phyloP scores from a whole-genome alignment of 2,797 vertebrate genomes.

The Limosa lapponica region DNA sequence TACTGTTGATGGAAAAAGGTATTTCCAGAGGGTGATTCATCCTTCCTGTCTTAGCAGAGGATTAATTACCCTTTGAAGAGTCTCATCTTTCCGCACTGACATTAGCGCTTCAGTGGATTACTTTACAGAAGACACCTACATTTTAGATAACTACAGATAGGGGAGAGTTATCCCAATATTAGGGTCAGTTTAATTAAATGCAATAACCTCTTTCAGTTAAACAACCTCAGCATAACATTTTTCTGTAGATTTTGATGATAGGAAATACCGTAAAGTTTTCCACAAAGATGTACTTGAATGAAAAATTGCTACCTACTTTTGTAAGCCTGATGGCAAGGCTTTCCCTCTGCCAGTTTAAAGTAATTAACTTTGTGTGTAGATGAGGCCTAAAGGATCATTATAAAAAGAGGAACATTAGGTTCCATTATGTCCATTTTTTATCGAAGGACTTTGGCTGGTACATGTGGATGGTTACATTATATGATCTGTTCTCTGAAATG shows the following conservation, averaged over 20 bases:
- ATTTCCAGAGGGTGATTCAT: conserved; percentile 70
- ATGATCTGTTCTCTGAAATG: background rate
- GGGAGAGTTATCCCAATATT: background rate
- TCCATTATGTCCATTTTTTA: conserved; percentile 40
- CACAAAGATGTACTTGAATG: conserved; percentile 22
- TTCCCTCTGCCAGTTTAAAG: conserved; percentile 4
- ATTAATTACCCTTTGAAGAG: conserved; percentile 66
- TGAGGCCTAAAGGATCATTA: conserved; percentile 34
- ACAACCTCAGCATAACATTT: background rate
- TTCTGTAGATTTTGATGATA: conserved; percentile 7
- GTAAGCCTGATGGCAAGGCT: conserved; percentile 10
- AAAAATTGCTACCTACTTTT: conserved; percentile 24
- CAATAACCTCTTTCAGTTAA: conserved; percentile 29
- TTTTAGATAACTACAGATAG: conserved; percentile 31
- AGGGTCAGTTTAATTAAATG: conserved; percentile 54
- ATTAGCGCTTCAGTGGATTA: background rate
- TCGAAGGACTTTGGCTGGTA: background rate
- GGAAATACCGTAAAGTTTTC: background rate
- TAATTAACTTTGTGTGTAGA: conserved; percentile 46
- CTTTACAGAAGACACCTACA: background rate
- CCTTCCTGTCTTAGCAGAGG: conserved; percentile 56
- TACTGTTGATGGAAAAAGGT: conserved; percentile 63
- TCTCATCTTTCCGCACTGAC: conserved; percentile 37
- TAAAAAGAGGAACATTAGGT: conserved; percentile 17
- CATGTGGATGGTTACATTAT: background rate